Evolutionary conservation across 1,140 invertebrate genomes (phyloP).

Genomic region (Tetramorium parvispinum): DNA sequence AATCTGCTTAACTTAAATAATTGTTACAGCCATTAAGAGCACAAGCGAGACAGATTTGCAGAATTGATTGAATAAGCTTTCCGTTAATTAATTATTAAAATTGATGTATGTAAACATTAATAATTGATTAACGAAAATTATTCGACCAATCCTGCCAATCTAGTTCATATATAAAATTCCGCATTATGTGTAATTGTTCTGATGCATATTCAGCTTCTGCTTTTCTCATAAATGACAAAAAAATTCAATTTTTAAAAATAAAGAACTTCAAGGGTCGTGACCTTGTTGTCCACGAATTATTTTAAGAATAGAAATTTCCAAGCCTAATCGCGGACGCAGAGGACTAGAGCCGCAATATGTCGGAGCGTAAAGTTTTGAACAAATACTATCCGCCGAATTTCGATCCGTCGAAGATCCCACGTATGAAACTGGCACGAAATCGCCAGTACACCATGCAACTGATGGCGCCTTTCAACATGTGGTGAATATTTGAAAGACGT

Average conservation of each 20-base stretch:
- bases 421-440: conserved; percentile 97
- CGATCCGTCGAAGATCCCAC: conserved; percentile 99
- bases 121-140: conserved; percentile 7
- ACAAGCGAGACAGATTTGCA: conserved; percentile 5
- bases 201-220: background rate
- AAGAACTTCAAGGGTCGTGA: background rate
- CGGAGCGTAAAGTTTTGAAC: conserved; percentile 96
- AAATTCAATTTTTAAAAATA: too few relatives aligned
- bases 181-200: background rate
- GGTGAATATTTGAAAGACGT: conserved; percentile 91
- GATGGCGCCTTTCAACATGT: conserved; percentile 99
- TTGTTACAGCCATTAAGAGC: background rate
- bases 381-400: conserved; percentile 99
- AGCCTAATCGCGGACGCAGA: background rate
- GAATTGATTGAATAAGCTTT: background rate
- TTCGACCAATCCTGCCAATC: background rate
- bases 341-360: conserved; percentile 87
- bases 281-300: background rate
- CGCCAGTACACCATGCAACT: conserved; percentile 98
- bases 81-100: background rate
- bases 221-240: background rate
- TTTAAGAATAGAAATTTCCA: background rate
- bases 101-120: background rate
- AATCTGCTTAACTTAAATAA: background rate
- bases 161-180: background rate